Conservation (phyloP, 2,797 vertebrate species). For the Sebastiscus tertius region DNA sequence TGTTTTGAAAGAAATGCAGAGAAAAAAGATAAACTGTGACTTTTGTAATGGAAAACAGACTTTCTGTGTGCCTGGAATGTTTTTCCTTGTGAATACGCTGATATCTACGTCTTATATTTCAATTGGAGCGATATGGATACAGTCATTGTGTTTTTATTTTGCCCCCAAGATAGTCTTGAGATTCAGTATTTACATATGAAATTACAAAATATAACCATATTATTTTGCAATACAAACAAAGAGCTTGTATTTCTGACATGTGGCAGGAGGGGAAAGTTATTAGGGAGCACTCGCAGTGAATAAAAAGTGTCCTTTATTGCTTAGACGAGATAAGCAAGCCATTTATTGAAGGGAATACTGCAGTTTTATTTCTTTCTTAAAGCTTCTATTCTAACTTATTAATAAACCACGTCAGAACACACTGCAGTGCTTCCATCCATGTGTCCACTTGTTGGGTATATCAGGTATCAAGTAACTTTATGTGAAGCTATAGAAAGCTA, state of each 20-base stretch:
- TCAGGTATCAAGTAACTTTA: background rate
- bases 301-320: background rate
- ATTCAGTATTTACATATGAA: slow-evolving; percentile 11
- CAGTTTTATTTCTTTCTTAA: background rate
- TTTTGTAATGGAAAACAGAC: slow-evolving; percentile 64
- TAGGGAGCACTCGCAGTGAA: background rate
- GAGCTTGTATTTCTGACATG: background rate
- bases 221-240: slow-evolving; percentile 9
- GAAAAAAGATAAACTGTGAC: slow-evolving; percentile 47
- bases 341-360: background rate
- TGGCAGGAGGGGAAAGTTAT: background rate
- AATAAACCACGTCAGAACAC: background rate
- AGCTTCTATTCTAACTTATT: background rate
- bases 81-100: slow-evolving; percentile 31
- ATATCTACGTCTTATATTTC: slow-evolving; percentile 43
- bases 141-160: slow-evolving; percentile 27
- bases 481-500: background rate
- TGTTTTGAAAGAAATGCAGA: slow-evolving; percentile 60
- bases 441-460: background rate
- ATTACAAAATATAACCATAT: background rate
- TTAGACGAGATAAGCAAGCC: background rate
- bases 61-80: slow-evolving; percentile 40
- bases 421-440: background rate
- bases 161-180: background rate
- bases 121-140: background rate